Evolutionary conservation across 2,113 vertebrate genomes (phyloP), one percentile per base, ranked within the genome.

Genomic region (Atherinomorus stipes): DNA sequence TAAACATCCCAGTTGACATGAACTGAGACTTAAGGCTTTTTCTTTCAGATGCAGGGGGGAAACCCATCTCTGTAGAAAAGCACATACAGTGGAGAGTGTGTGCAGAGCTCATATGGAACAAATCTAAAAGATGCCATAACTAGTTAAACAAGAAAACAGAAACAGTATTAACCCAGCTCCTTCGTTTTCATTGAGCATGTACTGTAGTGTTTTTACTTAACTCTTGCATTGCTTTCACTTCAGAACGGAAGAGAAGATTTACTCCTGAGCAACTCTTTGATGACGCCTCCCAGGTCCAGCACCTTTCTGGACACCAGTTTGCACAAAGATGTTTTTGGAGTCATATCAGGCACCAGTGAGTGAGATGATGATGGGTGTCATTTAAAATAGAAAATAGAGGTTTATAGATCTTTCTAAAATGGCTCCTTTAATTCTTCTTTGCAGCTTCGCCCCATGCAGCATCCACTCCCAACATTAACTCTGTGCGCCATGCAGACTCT

Each of bases 251-350:
- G 96, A 85, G 98, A 99, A 4, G 98, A 99, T 62, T 80, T 86
- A 0, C 87, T 94, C 59, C 78, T 87, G 23, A 89, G 91, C 63
- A 96, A 93, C 70, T 85, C 94, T 1, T 76, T 96, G 65, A 94
- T 96, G 87, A 98, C 97, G 0, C 97, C 97, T 3, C 96, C 96
- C 76, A 97, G 97, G 74, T 93, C 95, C 64, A 95, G 93, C 81
- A 96, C 93, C 66, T 91, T 95, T 0, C 53, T 96, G 84, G 98
- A 99, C 84, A 95, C 93, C 86, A 97, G 92, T 66, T 94, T 98
- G 65, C 97, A 98, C 91, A 99, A 98, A 92, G 98, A 99, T 72
- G 91, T 99, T 11, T 95, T 99, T 86, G 97, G 97, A n/a, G 98
- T 94, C 72, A 99, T 99, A 80, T 99, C 98, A 16, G 97, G 97